Evolutionary conservation across 2,888 invertebrate genomes (phyloP).

Genomic region (Euzophera pinguis): DNA sequence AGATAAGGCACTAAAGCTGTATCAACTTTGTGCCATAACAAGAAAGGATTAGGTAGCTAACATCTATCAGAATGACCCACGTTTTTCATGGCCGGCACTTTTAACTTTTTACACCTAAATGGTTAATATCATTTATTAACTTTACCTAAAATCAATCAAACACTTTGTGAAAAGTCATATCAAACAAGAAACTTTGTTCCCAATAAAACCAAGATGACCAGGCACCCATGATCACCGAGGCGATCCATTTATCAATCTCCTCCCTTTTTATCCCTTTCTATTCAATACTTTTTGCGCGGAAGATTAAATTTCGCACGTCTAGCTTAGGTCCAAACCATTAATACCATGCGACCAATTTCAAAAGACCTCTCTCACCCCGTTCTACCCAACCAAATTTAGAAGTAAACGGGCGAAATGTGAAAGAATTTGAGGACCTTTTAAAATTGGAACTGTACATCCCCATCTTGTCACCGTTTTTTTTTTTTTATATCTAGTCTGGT

Average conservation of each 20-base stretch:
- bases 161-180: background rate
- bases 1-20: too few species aligned
- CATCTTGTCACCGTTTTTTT: conserved; percentile 52
- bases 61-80: too few species aligned
- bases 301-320: conserved; percentile 75
- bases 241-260: conserved; percentile 66
- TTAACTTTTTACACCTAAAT: too few species aligned
- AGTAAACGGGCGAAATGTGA: conserved; percentile 12
- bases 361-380: conserved; percentile 33
- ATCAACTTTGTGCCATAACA: too few species aligned
- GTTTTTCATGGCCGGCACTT: too few species aligned
- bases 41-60: too few species aligned
- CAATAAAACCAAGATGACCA: conserved; percentile 26
- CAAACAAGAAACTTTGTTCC: conserved; percentile 15
- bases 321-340: conserved; percentile 68
- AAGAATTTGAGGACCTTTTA: conserved; percentile 26
- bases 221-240: conserved; percentile 47
- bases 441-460: conserved; percentile 43
- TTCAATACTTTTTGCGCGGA: conserved; percentile 74
- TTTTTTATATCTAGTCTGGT: conserved; percentile 66
- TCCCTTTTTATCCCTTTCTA: conserved; percentile 66
- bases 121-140: too few species aligned
- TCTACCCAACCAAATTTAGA: too few species aligned
- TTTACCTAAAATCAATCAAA: background rate
- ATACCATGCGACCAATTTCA: conserved; percentile 49